Evolutionary conservation across 2,888 invertebrate genomes (phyloP).

Genomic region (Drosophila buzzatii): DNA sequence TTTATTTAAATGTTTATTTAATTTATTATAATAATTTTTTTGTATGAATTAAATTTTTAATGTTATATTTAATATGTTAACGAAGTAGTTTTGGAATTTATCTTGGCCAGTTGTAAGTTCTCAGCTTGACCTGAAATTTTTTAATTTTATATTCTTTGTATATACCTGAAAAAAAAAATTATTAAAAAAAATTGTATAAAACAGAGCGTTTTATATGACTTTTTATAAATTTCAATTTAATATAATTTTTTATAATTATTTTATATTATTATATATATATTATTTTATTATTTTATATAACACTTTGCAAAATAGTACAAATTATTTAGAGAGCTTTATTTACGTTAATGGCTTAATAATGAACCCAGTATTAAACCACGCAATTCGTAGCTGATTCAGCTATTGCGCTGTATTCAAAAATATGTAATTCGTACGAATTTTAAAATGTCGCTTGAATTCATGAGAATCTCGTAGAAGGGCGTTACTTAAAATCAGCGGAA

Average conservation of each 20-base stretch:
- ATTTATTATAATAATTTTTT: not conserved
- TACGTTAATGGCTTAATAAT: not conserved
- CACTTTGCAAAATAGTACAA: not conserved
- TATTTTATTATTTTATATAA: not conserved
- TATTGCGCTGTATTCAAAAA: not conserved
- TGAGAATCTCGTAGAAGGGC: not conserved
- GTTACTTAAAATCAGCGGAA: too few relatives aligned
- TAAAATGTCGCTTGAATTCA: not conserved
- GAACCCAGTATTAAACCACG: not conserved
- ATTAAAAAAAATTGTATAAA: too few relatives aligned
- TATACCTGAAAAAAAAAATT: too few relatives aligned
- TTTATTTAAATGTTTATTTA: too few relatives aligned
- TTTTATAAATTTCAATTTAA: too few relatives aligned
- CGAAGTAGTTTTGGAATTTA: not conserved
- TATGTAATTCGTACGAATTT: not conserved
- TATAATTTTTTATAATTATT: not conserved
- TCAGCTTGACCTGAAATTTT: not conserved
- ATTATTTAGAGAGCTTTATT: not conserved
- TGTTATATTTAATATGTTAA: too few relatives aligned
- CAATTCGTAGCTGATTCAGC: not conserved
- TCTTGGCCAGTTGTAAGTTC: not conserved
- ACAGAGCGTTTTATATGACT: too few relatives aligned
- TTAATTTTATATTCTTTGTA: too few relatives aligned
- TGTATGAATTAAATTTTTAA: too few relatives aligned
- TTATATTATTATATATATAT: not conserved